These are phyloP conservation scores for Plectropomus leopardus DNA, from an alignment of 2,113 vertebrate species.

Conservation along the genomic window DNA sequence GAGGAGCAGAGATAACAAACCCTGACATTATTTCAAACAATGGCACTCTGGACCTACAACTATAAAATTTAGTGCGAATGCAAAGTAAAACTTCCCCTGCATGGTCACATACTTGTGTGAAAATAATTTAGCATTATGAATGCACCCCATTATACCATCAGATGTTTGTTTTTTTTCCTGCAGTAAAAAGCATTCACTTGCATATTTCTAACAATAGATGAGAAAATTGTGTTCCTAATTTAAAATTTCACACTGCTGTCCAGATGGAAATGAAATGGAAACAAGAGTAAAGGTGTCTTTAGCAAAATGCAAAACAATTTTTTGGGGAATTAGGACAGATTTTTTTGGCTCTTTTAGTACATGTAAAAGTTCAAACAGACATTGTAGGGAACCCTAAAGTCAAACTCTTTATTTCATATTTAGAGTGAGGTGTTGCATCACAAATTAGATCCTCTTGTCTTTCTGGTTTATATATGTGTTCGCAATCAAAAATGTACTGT, in stretches of 20 bases:
- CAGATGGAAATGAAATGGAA: slow-evolving; percentile 11
- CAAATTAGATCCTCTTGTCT: background rate
- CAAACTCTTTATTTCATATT: slow-evolving; percentile 1
- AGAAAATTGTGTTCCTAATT: background rate
- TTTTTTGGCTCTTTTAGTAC: background rate
- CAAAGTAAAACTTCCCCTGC: background rate
- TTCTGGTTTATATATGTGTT: slow-evolving; percentile 21
- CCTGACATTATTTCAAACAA: slow-evolving; percentile 31
- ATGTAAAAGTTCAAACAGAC: slow-evolving; percentile 19
- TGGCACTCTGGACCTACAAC: slow-evolving; percentile 3
- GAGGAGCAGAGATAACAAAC: slow-evolving; percentile 40
- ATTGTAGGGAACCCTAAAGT: background rate
- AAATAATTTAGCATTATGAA: background rate
- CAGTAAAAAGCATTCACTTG: background rate
- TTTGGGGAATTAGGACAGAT: background rate
- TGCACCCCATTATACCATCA: background rate
- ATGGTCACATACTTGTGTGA: background rate
- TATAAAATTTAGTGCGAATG: background rate
- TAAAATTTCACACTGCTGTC: slow-evolving; percentile 11
- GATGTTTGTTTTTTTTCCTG: background rate
- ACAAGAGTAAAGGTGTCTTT: slow-evolving; percentile 3
- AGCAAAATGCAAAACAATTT: background rate
- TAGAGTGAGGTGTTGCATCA: background rate
- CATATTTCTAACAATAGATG: background rate
- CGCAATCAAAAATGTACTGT: background rate